Evolutionary conservation across 2,113 vertebrate genomes (phyloP).

Genomic region (Callipepla californica): DNA sequence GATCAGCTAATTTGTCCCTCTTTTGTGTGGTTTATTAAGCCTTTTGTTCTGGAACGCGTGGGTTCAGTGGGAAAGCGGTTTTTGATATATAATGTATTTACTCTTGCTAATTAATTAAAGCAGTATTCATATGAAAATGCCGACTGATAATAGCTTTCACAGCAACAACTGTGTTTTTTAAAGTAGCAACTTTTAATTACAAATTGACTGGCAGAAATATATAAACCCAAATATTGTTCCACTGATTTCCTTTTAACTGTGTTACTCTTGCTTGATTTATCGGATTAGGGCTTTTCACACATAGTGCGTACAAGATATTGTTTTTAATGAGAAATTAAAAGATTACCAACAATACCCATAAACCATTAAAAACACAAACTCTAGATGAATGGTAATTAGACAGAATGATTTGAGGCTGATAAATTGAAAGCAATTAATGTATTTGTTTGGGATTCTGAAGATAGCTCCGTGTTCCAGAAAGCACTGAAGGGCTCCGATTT

Average conservation of each 20-base stretch:
- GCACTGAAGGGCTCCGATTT: slow-evolving; percentile 37
- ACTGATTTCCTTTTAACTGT: slow-evolving; percentile 79
- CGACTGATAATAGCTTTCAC: slow-evolving; percentile 91
- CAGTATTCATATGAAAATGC: slow-evolving; percentile 95
- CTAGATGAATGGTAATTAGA: slow-evolving; percentile 82
- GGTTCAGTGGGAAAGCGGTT: slow-evolving; percentile 77
- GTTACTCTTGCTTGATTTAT: slow-evolving; percentile 80
- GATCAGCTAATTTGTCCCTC: slow-evolving; percentile 79
- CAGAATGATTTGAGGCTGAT: slow-evolving; percentile 76
- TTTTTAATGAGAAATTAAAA: slow-evolving; percentile 84
- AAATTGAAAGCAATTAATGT: slow-evolving; percentile 81
- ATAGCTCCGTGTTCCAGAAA: slow-evolving; percentile 72
- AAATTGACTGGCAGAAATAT: slow-evolving; percentile 83
- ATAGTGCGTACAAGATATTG: slow-evolving; percentile 74
- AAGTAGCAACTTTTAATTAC: slow-evolving; percentile 93
- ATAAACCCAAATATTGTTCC: slow-evolving; percentile 81
- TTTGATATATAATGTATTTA: slow-evolving; percentile 84
- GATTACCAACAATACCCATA: slow-evolving; percentile 82
- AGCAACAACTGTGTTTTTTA: slow-evolving; percentile 89
- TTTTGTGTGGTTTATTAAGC: slow-evolving; percentile 80
- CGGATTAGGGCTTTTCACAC: slow-evolving; percentile 81
- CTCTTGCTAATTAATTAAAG: slow-evolving; percentile 90
- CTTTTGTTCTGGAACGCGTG: slow-evolving; percentile 79
- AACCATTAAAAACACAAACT: slow-evolving; percentile 80
- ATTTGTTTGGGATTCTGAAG: slow-evolving; percentile 77